Base-by-base conservation (phyloP, 2,113 vertebrate species). In the Regulus satrapa region DNA sequence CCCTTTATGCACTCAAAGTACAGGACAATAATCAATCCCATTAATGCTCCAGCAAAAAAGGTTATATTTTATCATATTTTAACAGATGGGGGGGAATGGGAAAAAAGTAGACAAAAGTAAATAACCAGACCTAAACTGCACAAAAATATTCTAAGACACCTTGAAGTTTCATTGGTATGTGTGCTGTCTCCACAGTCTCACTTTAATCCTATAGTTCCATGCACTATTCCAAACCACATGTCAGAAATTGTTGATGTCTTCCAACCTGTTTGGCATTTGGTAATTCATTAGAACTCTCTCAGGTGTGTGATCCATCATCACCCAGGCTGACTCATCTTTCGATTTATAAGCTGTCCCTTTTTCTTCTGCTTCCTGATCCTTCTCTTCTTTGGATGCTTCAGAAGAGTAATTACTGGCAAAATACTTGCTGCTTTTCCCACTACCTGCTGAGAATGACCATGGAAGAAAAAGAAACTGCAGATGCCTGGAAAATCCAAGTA, bases 231-330 rank as follows among this genome's bases (percentile, higher is more conserved):
- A 85, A 92, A 69, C 38, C n/a, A 46, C 28, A 32, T 10, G 54
- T 69, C 79, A 95, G 62, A 90, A 94, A 93, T 6, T 14, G 51
- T 59, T 85, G 52, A 93, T 71, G 49, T 85, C 77, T 96, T 69
- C 94, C 91, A 98, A 99, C 99, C 99, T 98, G 97, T 98, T 92
- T 16, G 97, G 98, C 45, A 99, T 97, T 98, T 99, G 99, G 94
- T 99, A 99, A 0, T 98, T 99, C 98, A 99, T 99, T 93, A 99
- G 98, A 93, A 98, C 78, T 26, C 7, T 73, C 45, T 99, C 98
- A 3, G 98, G 97, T 6, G 97, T 98, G 66, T 94, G 97, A 81
- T 98, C 97, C 94, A 98, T 98, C 97, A 98, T 98, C 95, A 61
- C 97, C 98, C 98, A 99, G 82, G 98, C 84, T 29, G 99, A 97